Base-by-base conservation (phyloP, 2,797 vertebrate species). In the Helarctos malayanus region DNA sequence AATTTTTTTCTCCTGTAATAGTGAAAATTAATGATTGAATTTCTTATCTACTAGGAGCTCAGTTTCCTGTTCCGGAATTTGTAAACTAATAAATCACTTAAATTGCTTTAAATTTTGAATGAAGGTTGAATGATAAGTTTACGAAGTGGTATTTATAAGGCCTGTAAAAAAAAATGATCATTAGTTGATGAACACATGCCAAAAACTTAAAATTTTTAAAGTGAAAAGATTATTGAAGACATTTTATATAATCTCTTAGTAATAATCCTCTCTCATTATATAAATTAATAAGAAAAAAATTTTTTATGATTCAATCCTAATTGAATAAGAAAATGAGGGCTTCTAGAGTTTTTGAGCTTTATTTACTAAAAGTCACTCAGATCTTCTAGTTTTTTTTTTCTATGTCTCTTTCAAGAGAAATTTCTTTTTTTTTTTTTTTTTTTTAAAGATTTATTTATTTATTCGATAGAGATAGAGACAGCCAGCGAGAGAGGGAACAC, bases 61-160 rank as follows among this genome's bases (percentile, higher is more conserved):
- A 47, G 54, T 93, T 95, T 97, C 27, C 41, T 92, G 8, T 52
- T 85, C 69, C 63, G 57, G 54, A 95, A 89, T 78, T 95, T 95
- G 57, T 86, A 87, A 92, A 76, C 41, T 89, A 97, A 83, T 23
- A 69, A 49, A 57, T 84, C 80, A 75, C 19, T 73, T 90, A 95
- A 71, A 47, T 92, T 89, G 45, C 89, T 96, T 91, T 93, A 87
- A 69, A 71, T 89, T 93, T 95, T 91, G n/a, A 82, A 91, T 90
- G 12, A 68, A 91, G n/a, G 3, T 86, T 85, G 29, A 80, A 32
- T 89, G 57, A 32, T 68, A 69, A 35, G 14, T 79, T 94, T 85
- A 16, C 3, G 88, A 75, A 93, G 49, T 92, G 15, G 18, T 94
- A 0, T 73, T 84, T 68, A 41, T 59, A 92, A 91, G 73, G 15